Evolutionary conservation across 35 echinoderm and acorn worm genomes (phyloP), one percentile per base, ranked within the genome.

Genomic region (Acanthaster planci): DNA sequence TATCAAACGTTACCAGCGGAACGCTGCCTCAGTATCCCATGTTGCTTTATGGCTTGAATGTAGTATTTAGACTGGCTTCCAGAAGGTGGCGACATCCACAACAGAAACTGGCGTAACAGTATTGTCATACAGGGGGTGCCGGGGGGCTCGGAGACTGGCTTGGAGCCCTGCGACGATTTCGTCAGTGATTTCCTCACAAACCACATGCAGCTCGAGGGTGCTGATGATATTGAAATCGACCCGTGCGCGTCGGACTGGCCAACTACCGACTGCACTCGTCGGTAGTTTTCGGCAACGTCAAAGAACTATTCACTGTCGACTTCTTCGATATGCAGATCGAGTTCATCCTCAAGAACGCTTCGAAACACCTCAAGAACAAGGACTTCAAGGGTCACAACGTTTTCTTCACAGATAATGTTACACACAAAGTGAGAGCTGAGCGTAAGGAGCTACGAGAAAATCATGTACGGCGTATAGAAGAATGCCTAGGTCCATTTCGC

Each of bases 401-500:
- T 56, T 56, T 56, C 53, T 17, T 56, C 14, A 56, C 53, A 17
- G 53, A 56, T 56, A n/a, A 56, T n/a, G 53, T 56, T 56, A 56
- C 53, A 17, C 53, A 14, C 14, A 56, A 56, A n/a, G 22, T 56
- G 14, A 56, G 53, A n/a, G 53, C 53, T 17, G 14, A 56, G 53
- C 53, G 53, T 14, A 56, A 56, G 22, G 53, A 56, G 53, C 53
- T 56, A n/a, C 14, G 53, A 56, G 53, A 56, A n/a, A 56, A 17
- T 14, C 53, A 56, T n/a, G 14, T 56, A 14, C 14, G 22, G 53
- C 53, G 53, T n/a, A 56, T 56, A 56, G 53, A 56, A n/a, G 22
- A n/a, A n/a, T n/a, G n/a, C n/a, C n/a, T n/a, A n/a, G n/a, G 53
- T 56, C 53, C 53, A 56, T 56, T 56, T 56, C 53, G 53, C 53